Base-by-base conservation (phyloP, 2,888 invertebrate genomes). In the Platycheirus rosarum region DNA sequence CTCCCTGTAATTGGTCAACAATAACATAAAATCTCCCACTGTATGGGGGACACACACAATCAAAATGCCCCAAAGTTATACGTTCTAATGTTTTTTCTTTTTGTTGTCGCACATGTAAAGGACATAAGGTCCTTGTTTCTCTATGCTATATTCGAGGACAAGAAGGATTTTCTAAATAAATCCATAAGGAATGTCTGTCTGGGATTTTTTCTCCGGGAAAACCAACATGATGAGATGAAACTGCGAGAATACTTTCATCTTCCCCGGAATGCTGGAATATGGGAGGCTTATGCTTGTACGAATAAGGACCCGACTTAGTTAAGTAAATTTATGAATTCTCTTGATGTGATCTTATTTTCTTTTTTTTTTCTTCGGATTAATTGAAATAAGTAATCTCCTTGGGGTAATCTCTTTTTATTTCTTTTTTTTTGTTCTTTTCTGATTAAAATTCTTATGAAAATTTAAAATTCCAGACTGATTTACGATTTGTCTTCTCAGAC, bases 1-100 rank as follows among this genome's bases (percentile, higher is more conserved):
- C 48, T 44, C 80, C 48, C 44, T 77, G 77, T 82, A 82, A 82
- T 82, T 82, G 77, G 82, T 77, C 77, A 77, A 77, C 82, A 82
- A 82, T 82, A 73, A 82, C 71, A 76, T 48, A 42, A 63, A 77
- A 68, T 51, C 65, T 35, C 32, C 23, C 14, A 23, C 14, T 51
- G 49, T 37, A 20, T 9, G 37, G 63, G 42, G 48, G 53, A 13
- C 20, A 20, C 20, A 48, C 29, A 35, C 13, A 26, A 44, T 49
- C 55, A 79, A 74, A 55, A 78, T 77, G 71, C 65, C 66, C 66
- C 11, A 55, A 20, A 20, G 51, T 7, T 8, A 44, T 23, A 7
- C 29, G n/a, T n/a, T n/a, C 23, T 23, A 23, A 23, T 55, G 8
- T 35, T 44, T 13, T 46, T 46, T 35, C 48, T 48, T 53, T 40